Evolutionary conservation across 2,888 invertebrate species (phyloP).

Genomic region (Stenchaetothrips biformis): DNA sequence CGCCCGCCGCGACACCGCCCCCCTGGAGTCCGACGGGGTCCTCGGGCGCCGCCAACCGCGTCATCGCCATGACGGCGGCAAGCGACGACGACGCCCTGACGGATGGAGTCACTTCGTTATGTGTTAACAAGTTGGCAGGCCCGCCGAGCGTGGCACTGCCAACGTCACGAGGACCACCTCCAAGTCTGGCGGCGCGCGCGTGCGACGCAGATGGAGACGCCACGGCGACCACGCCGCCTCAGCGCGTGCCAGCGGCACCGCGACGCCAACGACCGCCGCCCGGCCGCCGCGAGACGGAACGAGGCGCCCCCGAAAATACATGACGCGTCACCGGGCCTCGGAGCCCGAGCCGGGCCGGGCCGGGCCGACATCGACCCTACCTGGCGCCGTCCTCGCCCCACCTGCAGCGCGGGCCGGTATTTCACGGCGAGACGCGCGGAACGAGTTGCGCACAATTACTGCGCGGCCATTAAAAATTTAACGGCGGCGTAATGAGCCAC

Average conservation of each 20-base stretch:
- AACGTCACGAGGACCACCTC: background rate
- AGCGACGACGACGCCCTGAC: background rate
- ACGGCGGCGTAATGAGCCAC: constrained; percentile 17
- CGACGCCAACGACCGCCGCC: background rate
- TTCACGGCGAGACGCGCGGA: background rate
- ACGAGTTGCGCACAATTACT: constrained; percentile 23
- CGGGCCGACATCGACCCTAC: too few relatives aligned
- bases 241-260: background rate
- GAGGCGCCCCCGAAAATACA: background rate
- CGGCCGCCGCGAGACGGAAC: background rate
- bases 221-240: background rate
- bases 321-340: too few relatives aligned
- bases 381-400: too few relatives aligned
- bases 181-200: background rate
- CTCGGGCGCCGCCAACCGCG: too few relatives aligned
- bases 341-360: too few relatives aligned
- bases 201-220: background rate
- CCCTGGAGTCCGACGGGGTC: too few relatives aligned
- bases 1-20: too few relatives aligned
- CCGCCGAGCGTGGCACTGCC: background rate
- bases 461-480: constrained; percentile 18
- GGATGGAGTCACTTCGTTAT: constrained; percentile 2
- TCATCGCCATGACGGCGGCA: too few relatives aligned
- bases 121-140: constrained; percentile 9
- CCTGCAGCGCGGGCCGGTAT: background rate